These are phyloP conservation scores for Acanthococcus lagerstroemiae DNA, from an alignment of 2,888 invertebrate genomes.

Conservation along the genomic window DNA sequence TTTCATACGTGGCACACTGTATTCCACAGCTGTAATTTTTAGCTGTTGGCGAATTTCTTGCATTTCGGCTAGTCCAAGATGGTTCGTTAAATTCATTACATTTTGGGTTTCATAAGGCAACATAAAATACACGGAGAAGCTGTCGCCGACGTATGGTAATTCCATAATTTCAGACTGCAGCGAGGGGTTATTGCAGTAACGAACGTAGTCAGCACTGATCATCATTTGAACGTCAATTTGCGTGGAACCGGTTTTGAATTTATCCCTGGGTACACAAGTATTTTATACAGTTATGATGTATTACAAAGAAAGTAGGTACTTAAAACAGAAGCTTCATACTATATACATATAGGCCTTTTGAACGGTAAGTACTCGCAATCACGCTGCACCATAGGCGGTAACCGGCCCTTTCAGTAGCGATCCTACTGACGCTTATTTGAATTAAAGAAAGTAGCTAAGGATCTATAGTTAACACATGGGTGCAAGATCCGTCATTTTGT, in stretches of 20 bases:
- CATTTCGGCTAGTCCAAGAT: constrained; percentile 46
- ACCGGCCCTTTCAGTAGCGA: too few species aligned
- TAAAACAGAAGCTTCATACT: too few species aligned
- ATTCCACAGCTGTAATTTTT: neutral
- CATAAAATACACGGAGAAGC: constrained; percentile 44
- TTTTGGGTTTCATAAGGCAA: constrained; percentile 41
- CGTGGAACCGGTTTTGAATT: constrained; percentile 15
- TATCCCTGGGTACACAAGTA: constrained; percentile 8
- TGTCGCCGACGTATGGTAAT: constrained; percentile 44
- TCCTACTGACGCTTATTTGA: too few species aligned
- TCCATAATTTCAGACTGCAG: constrained; percentile 44
- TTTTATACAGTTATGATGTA: too few species aligned
- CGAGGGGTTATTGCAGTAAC: constrained; percentile 47
- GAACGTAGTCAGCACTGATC: constrained; percentile 53
- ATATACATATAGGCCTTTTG: too few species aligned
- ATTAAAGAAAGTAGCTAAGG: too few species aligned
- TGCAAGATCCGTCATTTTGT: too few species aligned
- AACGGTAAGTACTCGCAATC: too few species aligned
- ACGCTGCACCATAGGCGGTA: too few species aligned
- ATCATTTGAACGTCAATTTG: constrained; percentile 51
- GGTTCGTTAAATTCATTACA: constrained; percentile 41
- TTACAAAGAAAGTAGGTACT: too few species aligned
- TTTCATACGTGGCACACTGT: constrained; percentile 6
- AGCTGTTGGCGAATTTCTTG: constrained; percentile 36
- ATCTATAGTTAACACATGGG: too few species aligned